Evolutionary conservation across 2,797 vertebrate species (phyloP), one percentile per base, ranked within the genome.

Genomic region (Darevskia nairensis): DNA sequence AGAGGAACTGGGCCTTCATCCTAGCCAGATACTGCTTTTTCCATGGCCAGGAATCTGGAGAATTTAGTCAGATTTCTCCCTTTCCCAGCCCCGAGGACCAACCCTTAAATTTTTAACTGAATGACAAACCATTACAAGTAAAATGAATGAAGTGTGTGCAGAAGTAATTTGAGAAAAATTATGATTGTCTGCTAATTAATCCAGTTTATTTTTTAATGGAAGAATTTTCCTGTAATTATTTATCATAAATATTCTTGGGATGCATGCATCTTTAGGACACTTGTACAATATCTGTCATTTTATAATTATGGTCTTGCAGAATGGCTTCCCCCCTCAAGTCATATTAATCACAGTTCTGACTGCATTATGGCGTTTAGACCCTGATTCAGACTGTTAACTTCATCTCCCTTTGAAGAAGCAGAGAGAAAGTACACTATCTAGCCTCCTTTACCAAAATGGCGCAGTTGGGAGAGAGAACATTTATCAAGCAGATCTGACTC

Each of bases 171-270:
- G 77, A 50, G 32, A 92, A 88, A 91, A 86, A 93, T 32, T 86
- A 92, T 64, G 68, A 81, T n/a, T 76, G 66, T 93, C 82, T 92
- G 94, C 84, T 91, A 86, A 94, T 91, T 89, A 89, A 91, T 23
- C 32, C 84, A 91, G 92, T 94, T 95, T 94, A 94, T 92, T 94
- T 93, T 94, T 94, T 90, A 95, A 92, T 92, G 71, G 90, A 95
- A 93, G 5, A 27, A 89, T 91, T 84, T 89, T 80, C 59, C 90
- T 90, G 41, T 87, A 94, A 89, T 91, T 94, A 64, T 94, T 96
- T 85, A 59, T 92, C 87, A 94, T 92, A 90, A 91, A 86, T 83
- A 81, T 50, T 66, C 86, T 83, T 90, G 88, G 83, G 85, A 90
- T 78, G 89, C 0, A 1, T 86, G 86, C 23, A 87, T 86, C 77